Evolutionary conservation across 2,888 invertebrate genomes (phyloP), one percentile per base, ranked within the genome.

Genomic region (Hemaris fuciformis): DNA sequence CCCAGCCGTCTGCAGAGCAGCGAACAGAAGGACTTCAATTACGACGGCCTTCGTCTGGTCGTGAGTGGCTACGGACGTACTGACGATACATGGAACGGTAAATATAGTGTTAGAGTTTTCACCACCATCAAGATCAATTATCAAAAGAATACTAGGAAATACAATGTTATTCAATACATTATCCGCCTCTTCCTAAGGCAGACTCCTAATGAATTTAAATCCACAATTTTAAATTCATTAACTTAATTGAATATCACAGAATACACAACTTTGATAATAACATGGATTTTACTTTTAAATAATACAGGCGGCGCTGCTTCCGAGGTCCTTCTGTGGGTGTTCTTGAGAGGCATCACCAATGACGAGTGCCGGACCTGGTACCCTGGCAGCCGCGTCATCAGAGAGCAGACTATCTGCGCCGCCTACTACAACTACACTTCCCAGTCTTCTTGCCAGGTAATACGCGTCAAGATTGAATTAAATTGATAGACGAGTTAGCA

Each of bases 291-390:
- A 27, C 1, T 15, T 7, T 25, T 41, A 13, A 20, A 18, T 18
- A 13, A n/a, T 3, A 3, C 68, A 91, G 91, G 87, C 64, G 91
- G 91, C 1, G 31, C 76, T 0, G 60, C 80, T 0, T 89, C 91
- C 0, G 87, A 88, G 60, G 77, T 89, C 18, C 86, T 93, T 3
- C 87, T 87, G 61, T 94, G 89, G 80, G 88, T 92, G 45, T 78
- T 77, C 69, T 93, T 93, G 46, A 75, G 75, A 15, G 90, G 88
- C 31, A 81, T 91, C 73, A 78, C 79, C 65, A 88, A 87, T 71
- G 79, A 68, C 22, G 80, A 81, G 31, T 91, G 91, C 71, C 74
- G 71, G 3, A 0, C 8, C 2, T 88, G 82, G 80, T 91, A 87
- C 76, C 70, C 74, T 22, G 63, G 31, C 69, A 81, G 82, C 65